These are phyloP conservation scores for Melitaea athalia DNA, from an alignment of 2,888 invertebrate species.

Conservation along the genomic window DNA sequence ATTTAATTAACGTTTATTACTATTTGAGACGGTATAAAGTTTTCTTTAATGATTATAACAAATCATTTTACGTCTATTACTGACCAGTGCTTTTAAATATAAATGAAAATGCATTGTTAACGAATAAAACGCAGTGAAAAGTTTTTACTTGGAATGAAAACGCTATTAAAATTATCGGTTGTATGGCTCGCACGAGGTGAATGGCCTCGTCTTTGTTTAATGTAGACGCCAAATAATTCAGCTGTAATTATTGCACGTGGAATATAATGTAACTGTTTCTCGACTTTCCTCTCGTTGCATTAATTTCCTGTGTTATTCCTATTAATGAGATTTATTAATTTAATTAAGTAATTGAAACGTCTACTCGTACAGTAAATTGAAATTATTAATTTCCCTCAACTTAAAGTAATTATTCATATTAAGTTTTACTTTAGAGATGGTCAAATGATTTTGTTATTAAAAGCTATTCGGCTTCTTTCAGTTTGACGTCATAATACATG, in stretches of 20 bases:
- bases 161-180: slow-evolving; percentile 37
- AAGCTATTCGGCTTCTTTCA: too few relatives aligned
- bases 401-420: too few relatives aligned
- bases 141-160: slow-evolving; percentile 32
- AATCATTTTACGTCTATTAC: not conserved
- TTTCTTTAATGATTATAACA: not conserved
- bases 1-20: not conserved
- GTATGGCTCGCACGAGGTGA: slow-evolving; percentile 35
- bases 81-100: not conserved
- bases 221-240: slow-evolving; percentile 31
- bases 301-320: not conserved
- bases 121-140: slow-evolving; percentile 21
- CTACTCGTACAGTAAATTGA: too few relatives aligned
- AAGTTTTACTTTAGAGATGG: too few relatives aligned
- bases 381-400: too few relatives aligned
- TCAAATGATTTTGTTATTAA: too few relatives aligned
- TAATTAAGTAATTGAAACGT: not conserved
- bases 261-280: slow-evolving; percentile 26
- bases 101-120: not conserved
- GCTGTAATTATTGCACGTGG: slow-evolving; percentile 33
- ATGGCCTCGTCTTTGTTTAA: slow-evolving; percentile 38
- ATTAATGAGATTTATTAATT: not conserved
- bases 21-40: not conserved
- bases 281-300: slow-evolving; percentile 16
- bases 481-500: too few relatives aligned